phyloP scores from a whole-genome alignment of 2,113 vertebrate species.

The Chauna torquata region DNA sequence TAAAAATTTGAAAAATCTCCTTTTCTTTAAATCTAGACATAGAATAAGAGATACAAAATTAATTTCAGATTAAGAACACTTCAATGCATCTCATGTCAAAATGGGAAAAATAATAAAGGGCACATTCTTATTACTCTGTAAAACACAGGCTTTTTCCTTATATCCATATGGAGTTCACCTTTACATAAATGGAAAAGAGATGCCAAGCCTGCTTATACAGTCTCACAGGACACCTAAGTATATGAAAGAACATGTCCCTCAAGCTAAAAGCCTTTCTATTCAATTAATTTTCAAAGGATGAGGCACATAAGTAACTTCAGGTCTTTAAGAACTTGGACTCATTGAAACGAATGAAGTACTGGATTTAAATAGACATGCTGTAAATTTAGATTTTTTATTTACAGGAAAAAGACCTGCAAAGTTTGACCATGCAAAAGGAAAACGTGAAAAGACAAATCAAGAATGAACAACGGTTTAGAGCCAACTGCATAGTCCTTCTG shows the following conservation, averaged over 20 bases:
- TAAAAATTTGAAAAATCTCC: background rate
- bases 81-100: background rate
- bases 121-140: background rate
- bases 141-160: background rate
- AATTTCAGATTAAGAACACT: background rate
- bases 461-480: background rate
- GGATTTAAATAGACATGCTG: background rate
- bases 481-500: fast-evolving
- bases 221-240: background rate
- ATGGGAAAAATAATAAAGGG: background rate
- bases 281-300: background rate
- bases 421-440: background rate
- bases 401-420: background rate
- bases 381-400: background rate
- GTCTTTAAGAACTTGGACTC: background rate
- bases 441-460: background rate
- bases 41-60: background rate
- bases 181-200: background rate
- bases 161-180: background rate
- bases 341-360: background rate
- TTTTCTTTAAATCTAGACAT: background rate
- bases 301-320: background rate
- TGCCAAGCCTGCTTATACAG: background rate
- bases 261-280: background rate
- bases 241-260: background rate